These are phyloP conservation scores for Onychostoma macrolepis DNA, from an alignment of 2,113 vertebrate genomes.

Conservation along the genomic window DNA sequence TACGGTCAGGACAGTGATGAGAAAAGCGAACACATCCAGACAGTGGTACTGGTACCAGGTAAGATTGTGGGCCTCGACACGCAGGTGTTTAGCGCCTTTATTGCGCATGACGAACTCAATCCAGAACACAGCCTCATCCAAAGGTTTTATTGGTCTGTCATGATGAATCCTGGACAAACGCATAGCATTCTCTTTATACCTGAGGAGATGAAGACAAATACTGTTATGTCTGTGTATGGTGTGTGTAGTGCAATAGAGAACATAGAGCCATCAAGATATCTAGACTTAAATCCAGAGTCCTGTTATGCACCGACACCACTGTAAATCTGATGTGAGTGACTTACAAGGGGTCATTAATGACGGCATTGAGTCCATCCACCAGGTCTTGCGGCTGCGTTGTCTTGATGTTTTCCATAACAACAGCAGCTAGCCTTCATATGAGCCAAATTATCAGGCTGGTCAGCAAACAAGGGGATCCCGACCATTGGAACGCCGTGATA, in stretches of 20 bases:
- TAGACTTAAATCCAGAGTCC: too few relatives aligned
- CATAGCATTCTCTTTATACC: conserved; percentile 86
- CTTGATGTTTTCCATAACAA: conserved; percentile 71
- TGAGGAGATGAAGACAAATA: conserved; percentile 7
- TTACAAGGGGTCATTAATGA: conserved; percentile 84
- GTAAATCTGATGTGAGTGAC: too few relatives aligned
- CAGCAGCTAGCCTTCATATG: conserved; percentile 82
- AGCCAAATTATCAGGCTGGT: conserved; percentile 86
- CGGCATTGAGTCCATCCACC: conserved; percentile 74
- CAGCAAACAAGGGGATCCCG: conserved; percentile 86
- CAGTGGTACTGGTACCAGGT: conserved; percentile 90
- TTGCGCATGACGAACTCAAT: conserved; percentile 90
- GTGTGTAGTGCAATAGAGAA: not conserved
- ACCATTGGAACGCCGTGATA: conserved; percentile 89
- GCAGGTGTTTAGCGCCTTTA: conserved; percentile 86
- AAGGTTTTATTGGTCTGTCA: conserved; percentile 81
- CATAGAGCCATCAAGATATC: not conserved
- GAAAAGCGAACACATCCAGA: conserved; percentile 84
- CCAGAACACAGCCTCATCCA: conserved; percentile 89
- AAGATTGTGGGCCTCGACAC: conserved; percentile 82
- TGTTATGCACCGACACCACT: too few relatives aligned
- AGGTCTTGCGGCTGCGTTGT: conserved; percentile 78
- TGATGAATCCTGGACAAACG: conserved; percentile 85
- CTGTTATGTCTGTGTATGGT: not conserved
- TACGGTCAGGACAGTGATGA: conserved; percentile 67